These are phyloP conservation scores for Tetragnatha montana DNA, from an alignment of 2,888 invertebrate genomes.

Conservation along the genomic window DNA sequence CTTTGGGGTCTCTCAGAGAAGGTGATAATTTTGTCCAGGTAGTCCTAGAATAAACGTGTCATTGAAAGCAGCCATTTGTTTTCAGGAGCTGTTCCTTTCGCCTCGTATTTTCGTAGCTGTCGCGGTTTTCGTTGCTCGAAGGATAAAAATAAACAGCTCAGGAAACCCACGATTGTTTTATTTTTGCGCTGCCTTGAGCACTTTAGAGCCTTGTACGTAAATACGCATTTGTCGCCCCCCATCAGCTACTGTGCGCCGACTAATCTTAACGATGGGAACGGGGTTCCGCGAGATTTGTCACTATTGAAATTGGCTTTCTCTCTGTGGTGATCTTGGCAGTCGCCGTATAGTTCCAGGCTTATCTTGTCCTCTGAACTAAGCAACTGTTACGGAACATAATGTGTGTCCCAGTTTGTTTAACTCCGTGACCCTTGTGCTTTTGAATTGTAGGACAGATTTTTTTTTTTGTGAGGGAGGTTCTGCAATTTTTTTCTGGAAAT, in stretches of 20 bases:
- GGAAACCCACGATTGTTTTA: background rate
- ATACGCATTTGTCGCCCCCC: background rate
- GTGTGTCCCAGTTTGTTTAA: too few relatives aligned
- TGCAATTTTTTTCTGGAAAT: too few relatives aligned
- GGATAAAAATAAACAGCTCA: slow-evolving; percentile 9
- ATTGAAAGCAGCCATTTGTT: background rate
- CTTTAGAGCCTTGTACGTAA: background rate
- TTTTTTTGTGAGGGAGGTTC: too few relatives aligned
- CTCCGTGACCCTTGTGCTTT: too few relatives aligned
- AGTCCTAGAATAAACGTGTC: background rate
- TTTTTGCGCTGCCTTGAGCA: background rate
- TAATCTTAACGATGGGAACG: background rate
- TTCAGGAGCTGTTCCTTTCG: background rate
- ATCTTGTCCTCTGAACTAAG: too few relatives aligned
- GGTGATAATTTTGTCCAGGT: background rate
- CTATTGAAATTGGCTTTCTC: too few relatives aligned
- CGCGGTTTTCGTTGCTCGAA: background rate
- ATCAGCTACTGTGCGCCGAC: background rate
- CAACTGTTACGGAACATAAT: too few relatives aligned
- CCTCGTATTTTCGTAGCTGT: slow-evolving; percentile 30
- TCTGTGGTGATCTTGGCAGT: too few relatives aligned
- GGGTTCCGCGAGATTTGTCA: too few relatives aligned
- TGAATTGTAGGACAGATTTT: too few relatives aligned
- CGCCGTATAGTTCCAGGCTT: too few relatives aligned
- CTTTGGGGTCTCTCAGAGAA: background rate